Evolutionary conservation across 1,140 invertebrate species (phyloP).

Genomic region (Diorhabda elongata): DNA sequence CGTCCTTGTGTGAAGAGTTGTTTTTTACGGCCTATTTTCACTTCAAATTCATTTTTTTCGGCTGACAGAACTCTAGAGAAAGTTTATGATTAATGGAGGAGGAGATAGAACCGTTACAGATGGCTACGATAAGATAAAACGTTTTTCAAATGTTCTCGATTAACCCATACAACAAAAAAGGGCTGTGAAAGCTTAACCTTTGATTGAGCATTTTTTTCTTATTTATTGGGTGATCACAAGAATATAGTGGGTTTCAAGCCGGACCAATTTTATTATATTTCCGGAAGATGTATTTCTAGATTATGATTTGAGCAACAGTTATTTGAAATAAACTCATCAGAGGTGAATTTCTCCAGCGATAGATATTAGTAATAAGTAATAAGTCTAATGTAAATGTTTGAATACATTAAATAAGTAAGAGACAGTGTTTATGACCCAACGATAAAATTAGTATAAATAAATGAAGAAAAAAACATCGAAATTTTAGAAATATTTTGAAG

Average conservation of each 20-base stretch:
- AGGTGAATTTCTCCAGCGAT: no score
- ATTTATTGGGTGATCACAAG: not conserved
- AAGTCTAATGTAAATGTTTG: no score
- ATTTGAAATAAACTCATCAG: not conserved
- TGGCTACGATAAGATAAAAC: slow-evolving; percentile 2
- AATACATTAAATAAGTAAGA: no score
- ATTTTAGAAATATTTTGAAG: no score
- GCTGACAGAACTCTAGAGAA: not conserved
- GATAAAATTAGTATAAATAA: no score
- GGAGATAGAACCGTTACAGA: not conserved
- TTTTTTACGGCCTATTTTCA: slow-evolving; percentile 1
- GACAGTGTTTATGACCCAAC: no score
- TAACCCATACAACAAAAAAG: slow-evolving; percentile 2
- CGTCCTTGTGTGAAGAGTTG: not conserved
- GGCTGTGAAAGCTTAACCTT: not conserved
- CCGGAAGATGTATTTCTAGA: not conserved
- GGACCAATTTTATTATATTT: not conserved
- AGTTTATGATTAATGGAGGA: slow-evolving; percentile 2
- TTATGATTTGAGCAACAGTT: not conserved
- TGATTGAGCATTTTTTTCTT: not conserved
- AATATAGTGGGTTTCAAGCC: not conserved
- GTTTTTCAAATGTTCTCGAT: slow-evolving; percentile 2
- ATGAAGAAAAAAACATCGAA: no score
- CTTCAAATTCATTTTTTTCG: slow-evolving; percentile 1
- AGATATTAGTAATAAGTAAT: no score